phyloP scores from a whole-genome alignment of 2,888 invertebrate species.

The Cantharis flavilabris region DNA sequence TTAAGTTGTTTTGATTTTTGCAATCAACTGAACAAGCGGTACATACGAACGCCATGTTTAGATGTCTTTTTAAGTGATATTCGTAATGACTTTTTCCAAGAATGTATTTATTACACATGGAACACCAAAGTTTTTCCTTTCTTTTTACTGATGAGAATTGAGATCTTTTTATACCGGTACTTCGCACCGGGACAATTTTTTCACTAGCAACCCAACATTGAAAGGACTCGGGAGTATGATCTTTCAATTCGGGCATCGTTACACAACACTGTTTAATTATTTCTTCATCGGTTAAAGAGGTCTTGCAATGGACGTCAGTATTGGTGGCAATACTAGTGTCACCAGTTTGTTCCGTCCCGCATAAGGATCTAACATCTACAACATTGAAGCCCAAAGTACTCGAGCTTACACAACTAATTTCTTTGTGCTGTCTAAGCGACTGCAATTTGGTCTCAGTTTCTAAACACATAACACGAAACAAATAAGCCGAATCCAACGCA shows the following conservation, averaged over 20 bases:
- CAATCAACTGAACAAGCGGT: neutral
- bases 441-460: conserved; percentile 5
- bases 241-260: neutral
- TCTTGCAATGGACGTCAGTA: neutral
- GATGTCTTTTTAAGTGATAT: conserved; percentile 6
- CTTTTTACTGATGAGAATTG: neutral
- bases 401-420: neutral
- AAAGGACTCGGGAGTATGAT: neutral
- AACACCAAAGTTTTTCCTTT: neutral
- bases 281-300: conserved; percentile 4
- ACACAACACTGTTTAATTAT: conserved; percentile 5
- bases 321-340: neutral
- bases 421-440: neutral
- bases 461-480: conserved; percentile 19
- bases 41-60: conserved; percentile 4
- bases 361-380: neutral
- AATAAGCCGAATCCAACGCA: conserved; percentile 18
- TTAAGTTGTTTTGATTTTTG: neutral
- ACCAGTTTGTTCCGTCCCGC: neutral
- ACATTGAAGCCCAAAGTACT: neutral
- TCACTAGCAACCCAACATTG: conserved; percentile 6
- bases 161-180: neutral
- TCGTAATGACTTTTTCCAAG: neutral
- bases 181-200: neutral
- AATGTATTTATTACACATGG: neutral